Conservation (phyloP, 2,797 vertebrate genomes). For the Artibeus jamaicensis region DNA sequence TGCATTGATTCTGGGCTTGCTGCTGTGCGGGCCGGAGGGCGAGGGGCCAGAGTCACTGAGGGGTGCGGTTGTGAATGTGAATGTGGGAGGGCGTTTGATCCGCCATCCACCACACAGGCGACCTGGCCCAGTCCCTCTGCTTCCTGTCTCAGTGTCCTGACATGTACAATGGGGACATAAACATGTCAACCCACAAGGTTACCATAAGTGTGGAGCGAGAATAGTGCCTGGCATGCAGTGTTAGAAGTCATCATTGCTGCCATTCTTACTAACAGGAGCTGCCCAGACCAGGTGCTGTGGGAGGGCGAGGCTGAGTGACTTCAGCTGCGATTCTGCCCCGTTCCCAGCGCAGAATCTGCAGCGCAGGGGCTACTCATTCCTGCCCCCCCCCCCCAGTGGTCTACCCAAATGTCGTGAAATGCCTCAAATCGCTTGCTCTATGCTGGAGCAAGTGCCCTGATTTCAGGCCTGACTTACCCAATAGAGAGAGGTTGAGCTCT, state of each 20-base stretch:
- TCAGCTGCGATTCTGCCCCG: background rate
- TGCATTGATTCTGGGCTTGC: background rate
- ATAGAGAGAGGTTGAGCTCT: fast-evolving
- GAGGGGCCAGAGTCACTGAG: background rate
- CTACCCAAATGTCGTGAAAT: background rate
- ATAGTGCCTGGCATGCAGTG: fast-evolving
- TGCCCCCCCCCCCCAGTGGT: too few species aligned
- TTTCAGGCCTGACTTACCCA: background rate
- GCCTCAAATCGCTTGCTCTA: background rate
- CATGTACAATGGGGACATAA: background rate
- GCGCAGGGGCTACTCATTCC: too few species aligned
- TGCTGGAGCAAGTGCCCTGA: background rate
- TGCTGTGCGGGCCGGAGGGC: background rate
- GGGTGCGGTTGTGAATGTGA: background rate
- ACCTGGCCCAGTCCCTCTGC: background rate
- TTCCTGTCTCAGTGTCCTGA: background rate
- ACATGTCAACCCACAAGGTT: background rate
- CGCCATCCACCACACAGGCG: background rate
- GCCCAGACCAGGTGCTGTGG: background rate
- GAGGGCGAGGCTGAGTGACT: background rate
- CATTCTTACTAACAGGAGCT: background rate
- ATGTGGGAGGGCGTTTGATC: background rate
- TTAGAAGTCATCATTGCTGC: background rate
- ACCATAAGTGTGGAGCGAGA: background rate
- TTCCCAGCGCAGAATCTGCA: background rate